Conservation (phyloP, 53 echinoderm and acorn worm species). For the Temnopleurus reevesii region DNA sequence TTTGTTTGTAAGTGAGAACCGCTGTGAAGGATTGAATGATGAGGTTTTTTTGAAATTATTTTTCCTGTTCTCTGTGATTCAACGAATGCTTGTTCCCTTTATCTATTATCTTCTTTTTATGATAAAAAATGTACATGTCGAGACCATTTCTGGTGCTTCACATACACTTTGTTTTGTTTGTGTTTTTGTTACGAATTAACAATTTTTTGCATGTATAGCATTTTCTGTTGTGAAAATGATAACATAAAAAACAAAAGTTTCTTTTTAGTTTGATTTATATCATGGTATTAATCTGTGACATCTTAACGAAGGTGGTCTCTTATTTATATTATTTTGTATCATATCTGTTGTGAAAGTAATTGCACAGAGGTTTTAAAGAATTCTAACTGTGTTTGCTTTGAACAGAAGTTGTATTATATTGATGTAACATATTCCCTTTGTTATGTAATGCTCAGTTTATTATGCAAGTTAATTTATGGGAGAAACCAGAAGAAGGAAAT, state of each 20-base stretch:
- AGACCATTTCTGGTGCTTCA: conserved; percentile 3
- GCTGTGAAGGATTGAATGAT: background rate
- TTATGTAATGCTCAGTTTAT: conserved; percentile 17
- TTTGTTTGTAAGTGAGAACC: too few relatives aligned
- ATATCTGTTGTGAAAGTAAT: background rate
- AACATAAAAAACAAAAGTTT: background rate
- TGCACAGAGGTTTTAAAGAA: background rate
- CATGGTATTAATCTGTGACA: conserved; percentile 3
- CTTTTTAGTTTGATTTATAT: background rate
- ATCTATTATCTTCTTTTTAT: too few relatives aligned
- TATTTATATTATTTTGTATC: conserved; percentile 36
- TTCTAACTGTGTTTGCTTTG: background rate
- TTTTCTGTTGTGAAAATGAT: background rate
- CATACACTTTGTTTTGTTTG: background rate
- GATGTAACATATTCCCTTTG: conserved; percentile 23
- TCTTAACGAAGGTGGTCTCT: background rate
- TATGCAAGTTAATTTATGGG: conserved; percentile 22
- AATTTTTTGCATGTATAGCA: background rate
- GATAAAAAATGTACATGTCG: background rate
- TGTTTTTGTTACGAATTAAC: background rate
- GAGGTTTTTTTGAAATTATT: too few relatives aligned
- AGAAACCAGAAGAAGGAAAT: background rate
- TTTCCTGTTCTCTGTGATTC: background rate
- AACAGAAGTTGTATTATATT: conserved; percentile 10
- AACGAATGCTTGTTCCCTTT: too few relatives aligned